Evolutionary conservation across 2,113 vertebrate genomes (phyloP), one percentile per base, ranked within the genome.

Genomic region (Arizona elegans): DNA sequence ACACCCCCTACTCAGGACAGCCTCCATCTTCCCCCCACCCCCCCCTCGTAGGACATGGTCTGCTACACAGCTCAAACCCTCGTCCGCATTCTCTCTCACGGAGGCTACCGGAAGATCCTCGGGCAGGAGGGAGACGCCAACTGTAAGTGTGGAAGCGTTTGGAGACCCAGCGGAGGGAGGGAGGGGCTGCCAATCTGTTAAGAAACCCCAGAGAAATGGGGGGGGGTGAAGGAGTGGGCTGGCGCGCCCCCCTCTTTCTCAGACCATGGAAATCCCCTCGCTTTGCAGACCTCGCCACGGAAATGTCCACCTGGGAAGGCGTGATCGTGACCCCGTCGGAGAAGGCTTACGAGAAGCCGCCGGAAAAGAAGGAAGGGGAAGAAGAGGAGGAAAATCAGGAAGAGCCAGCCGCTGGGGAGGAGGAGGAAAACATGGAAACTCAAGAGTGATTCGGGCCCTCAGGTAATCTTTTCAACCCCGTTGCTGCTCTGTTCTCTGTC

Each of bases 251-350:
- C 53, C 17, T 5, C 15, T 5, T 19, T n/a, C 53, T 8, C 33
- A 15, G 52, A 70, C 65, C 12, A 33, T 5, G 1, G 65, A 70
- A 15, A 1, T 6, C 8, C 8, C 10, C 86, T 33, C 23, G 13
- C 81, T n/a, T 90, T 86, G 1, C 97, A 99, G 99, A 99, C 91
- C 96, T 99, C 93, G 98, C 98, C 0, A 98, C 98, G 0, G 99
- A 99, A 95, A 99, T 99, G 98, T 99, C 99, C 13, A 99, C 99
- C 0, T 99, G 99, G 99, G 99, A 99, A 0, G 99, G 99, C 0
- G 99, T 99, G 95, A 99, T 99, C 0, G 99, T 99, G 90, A 99
- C 99, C 0, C 99, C 99, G 0, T 99, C 99, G 0, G 99, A 99
- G 95, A 99, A 99, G 95, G 99, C 99, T 3, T 99, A 99, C 0